Conservation (phyloP, 2,113 vertebrate species). For the Physeter macrocephalus region DNA sequence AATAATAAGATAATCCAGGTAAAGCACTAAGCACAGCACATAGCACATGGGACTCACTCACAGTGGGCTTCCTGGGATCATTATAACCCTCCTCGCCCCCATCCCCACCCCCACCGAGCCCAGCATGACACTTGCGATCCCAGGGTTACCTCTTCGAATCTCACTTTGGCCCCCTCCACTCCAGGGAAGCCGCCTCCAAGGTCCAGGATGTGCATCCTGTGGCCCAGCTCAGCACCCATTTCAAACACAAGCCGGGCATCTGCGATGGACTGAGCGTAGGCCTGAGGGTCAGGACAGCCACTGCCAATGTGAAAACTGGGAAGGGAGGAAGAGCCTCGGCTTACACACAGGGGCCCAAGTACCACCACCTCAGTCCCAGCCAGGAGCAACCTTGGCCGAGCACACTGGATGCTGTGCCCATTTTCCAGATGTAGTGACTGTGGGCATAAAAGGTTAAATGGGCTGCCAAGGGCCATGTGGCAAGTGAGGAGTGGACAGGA, state of each 20-base stretch:
- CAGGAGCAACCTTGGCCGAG: neutral
- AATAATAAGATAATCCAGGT: neutral
- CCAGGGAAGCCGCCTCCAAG: conserved; percentile 82
- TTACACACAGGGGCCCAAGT: neutral
- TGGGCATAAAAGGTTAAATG: neutral
- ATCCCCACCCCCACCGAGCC: neutral
- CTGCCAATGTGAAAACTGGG: conserved; percentile 82
- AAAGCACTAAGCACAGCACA: neutral
- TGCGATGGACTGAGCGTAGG: conserved; percentile 75
- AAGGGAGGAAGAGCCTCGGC: conserved; percentile 4
- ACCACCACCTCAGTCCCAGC: neutral
- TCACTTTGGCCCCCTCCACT: conserved; percentile 70
- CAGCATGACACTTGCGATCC: fast-evolving
- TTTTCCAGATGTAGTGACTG: neutral
- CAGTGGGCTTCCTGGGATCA: neutral
- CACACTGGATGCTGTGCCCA: neutral
- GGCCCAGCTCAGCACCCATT: conserved; percentile 81
- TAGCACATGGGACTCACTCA: neutral
- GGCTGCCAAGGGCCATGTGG: neutral
- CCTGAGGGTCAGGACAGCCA: conserved; percentile 71
- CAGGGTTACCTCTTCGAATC: conserved; percentile 80
- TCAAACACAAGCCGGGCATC: conserved; percentile 81
- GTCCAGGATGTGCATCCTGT: conserved; percentile 81
- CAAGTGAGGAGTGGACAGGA: neutral
- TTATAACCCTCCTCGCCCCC: fast-evolving